phyloP scores from a whole-genome alignment of 2,113 vertebrate species.

The Mus musculus region GRCm39 chr6:94772001-94772500 shows the following conservation, averaged over 20 bases:
- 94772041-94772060: no score
- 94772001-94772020: background rate
- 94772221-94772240: slow-evolving; percentile 40
- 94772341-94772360: background rate
- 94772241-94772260: background rate
- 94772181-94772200: background rate
- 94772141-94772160: background rate
- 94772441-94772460: background rate
- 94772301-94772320: background rate
- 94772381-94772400: background rate
- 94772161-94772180: background rate
- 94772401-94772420: background rate
- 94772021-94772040: no score
- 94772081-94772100: background rate
- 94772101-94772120: background rate
- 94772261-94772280: slow-evolving; percentile 5
- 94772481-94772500: background rate
- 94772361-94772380: background rate
- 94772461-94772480: background rate
- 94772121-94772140: fast-evolving
- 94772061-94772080: background rate
- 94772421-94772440: background rate
- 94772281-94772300: slow-evolving; percentile 64
- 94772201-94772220: background rate
- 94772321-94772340: background rate